Conservation (phyloP, 2,113 vertebrate genomes). For the Eurypyga helias region DNA sequence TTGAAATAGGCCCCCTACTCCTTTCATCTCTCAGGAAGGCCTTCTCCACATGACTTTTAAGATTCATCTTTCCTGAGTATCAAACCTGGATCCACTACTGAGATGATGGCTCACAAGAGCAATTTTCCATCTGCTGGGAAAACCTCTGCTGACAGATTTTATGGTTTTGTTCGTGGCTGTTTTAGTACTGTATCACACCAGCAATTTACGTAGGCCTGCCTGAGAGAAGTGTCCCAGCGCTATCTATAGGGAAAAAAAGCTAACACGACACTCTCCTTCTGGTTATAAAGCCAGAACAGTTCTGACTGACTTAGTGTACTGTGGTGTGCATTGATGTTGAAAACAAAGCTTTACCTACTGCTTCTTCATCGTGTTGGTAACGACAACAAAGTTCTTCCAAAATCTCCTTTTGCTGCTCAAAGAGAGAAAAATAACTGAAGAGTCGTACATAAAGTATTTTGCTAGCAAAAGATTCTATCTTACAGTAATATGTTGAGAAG, state of each 20-base stretch:
- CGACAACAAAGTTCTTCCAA: neutral
- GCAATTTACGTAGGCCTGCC: neutral
- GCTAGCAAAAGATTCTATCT: neutral
- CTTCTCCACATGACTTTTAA: neutral
- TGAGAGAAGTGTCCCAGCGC: neutral
- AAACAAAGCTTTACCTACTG: neutral
- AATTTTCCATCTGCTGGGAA: neutral
- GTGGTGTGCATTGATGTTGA: neutral
- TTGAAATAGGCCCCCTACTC: rapidly evolving
- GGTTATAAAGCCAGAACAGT: neutral
- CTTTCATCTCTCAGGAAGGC: neutral
- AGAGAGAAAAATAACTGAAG: neutral
- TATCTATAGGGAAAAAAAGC: neutral
- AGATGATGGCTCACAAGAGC: neutral
- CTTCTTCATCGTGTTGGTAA: neutral
- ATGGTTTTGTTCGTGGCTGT: neutral
- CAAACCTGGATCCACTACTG: neutral
- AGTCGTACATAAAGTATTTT: neutral
- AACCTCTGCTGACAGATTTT: neutral
- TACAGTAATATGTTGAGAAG: neutral
- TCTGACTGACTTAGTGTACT: neutral
- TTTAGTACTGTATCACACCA: neutral
- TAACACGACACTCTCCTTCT: rapidly evolving
- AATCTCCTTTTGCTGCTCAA: neutral
- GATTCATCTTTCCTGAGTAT: neutral